phyloP scores from a whole-genome alignment of 2,113 vertebrate species.

The Vimba vimba region DNA sequence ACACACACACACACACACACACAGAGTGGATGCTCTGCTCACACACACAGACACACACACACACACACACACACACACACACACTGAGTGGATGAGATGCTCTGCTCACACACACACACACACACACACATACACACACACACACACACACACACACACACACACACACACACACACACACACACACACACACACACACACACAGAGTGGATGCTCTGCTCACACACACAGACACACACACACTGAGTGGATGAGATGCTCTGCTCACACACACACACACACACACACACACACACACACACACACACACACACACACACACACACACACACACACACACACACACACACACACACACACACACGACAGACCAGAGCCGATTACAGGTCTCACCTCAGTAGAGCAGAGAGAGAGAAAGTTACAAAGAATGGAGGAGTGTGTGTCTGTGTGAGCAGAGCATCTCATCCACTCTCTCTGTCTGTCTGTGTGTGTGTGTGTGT shows the following conservation, averaged over 20 bases:
- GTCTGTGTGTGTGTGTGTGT: neutral
- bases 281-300: neutral
- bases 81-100: too few relatives aligned
- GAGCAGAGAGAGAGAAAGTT: slow-evolving; percentile 41
- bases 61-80: neutral
- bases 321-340: slow-evolving; percentile 52
- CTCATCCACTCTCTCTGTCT: neutral
- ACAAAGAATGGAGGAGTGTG: slow-evolving; percentile 1
- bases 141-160: neutral
- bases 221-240: neutral
- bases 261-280: neutral
- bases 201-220: too few relatives aligned
- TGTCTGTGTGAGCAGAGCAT: neutral
- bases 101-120: too few relatives aligned
- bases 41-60: too few relatives aligned
- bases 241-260: too few relatives aligned
- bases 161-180: neutral
- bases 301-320: neutral
- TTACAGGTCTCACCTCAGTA: slow-evolving; percentile 56
- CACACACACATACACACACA: neutral
- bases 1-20: neutral
- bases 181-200: neutral
- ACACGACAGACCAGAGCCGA: slow-evolving; percentile 43
- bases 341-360: neutral
- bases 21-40: too few relatives aligned